Evolutionary conservation across 2,797 vertebrate species (phyloP), one percentile per base, ranked within the genome.

Genomic region (Hyperoplus lanceolatus): DNA sequence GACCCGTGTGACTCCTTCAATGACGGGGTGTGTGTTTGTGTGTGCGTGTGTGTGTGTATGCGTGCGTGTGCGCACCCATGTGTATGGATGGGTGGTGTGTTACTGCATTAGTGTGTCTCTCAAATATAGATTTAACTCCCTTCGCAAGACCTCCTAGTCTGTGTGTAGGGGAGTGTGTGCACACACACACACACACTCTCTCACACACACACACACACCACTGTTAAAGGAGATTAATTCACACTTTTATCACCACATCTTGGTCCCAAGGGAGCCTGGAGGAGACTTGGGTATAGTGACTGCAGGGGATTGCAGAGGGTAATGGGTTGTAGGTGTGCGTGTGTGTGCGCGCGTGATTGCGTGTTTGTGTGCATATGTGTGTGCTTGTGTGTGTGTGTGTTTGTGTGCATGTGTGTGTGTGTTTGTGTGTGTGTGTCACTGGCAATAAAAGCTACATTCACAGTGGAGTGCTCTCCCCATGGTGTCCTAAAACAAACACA

Each of bases 401-500:
- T 55, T 48, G 61, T 65, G 50, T 50, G 16, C 18, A 51, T 60
- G 58, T 63, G 29, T 38, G 29, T 38, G 69, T 13, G 43, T 77
- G 58, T 43, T 74, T 67, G 82, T 63, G 63, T 57, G 84, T 55
- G 84, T 55, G 75, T 59, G 29, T 81, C 66, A 65, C 3, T 73
- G 75, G 88, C 74, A 85, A 82, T 89, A 89, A 91, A 87, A 75
- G 75, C 86, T 89, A 65, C 29, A 81, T 92, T 90, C 81, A 93
- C 81, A 82, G 80, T 80, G 75, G 80, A 89, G 69, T 79, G 68
- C 62, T 89, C 81, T 91, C 77, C 93, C 84, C 86, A 90, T 89
- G 91, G 94, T 86, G 76, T 70, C 75, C 81, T 81, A 83, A 94
- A 94, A 83, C 85, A 94, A 96, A 95, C 86, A 93, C 80, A 91